These are phyloP conservation scores for Drosophila biarmipes DNA, from an alignment of 1,140 invertebrate genomes.

Conservation along the genomic window DNA sequence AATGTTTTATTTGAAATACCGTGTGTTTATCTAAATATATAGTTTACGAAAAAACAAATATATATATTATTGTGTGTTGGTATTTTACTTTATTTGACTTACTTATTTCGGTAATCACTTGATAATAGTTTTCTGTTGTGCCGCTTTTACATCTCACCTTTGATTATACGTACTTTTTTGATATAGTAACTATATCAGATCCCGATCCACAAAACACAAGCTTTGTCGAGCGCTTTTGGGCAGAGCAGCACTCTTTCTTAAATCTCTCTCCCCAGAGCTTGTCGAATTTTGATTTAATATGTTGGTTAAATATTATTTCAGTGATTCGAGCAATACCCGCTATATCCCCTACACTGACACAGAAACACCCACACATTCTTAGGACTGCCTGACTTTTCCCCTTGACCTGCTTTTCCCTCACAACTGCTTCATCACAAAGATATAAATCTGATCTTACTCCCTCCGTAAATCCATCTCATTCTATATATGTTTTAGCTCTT, in stretches of 20 bases:
- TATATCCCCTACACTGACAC: conserved; percentile 18
- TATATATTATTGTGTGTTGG: conserved; percentile 78
- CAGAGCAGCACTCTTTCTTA: conserved; percentile 45
- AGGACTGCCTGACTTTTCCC: conserved; percentile 34
- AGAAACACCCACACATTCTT: conserved; percentile 15
- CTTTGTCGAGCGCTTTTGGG: conserved; percentile 60
- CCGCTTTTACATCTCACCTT: conserved; percentile 54
- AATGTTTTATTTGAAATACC: conserved; percentile 68
- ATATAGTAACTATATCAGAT: conserved; percentile 36
- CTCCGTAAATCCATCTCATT: conserved; percentile 21
- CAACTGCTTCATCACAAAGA: conserved; percentile 17
- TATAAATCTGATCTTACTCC: conserved; percentile 1
- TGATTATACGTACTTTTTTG: conserved; percentile 28
- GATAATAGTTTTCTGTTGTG: conserved; percentile 64
- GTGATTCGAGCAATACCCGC: conserved; percentile 10
- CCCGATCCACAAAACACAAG: conserved; percentile 23
- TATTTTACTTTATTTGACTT: conserved; percentile 71
- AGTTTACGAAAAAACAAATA: conserved; percentile 68
- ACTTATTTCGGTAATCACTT: conserved; percentile 45
- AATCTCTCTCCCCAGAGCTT: conserved; percentile 9
- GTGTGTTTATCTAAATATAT: conserved; percentile 76
- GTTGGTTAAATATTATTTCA: conserved; percentile 9
- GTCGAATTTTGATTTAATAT: neutral
- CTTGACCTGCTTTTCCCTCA: conserved; percentile 22
- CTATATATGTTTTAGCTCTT: conserved; percentile 68